Evolutionary conservation across 1,140 invertebrate genomes (phyloP), one percentile per base, ranked within the genome.

Genomic region (Pseudachorutes palmiensis): DNA sequence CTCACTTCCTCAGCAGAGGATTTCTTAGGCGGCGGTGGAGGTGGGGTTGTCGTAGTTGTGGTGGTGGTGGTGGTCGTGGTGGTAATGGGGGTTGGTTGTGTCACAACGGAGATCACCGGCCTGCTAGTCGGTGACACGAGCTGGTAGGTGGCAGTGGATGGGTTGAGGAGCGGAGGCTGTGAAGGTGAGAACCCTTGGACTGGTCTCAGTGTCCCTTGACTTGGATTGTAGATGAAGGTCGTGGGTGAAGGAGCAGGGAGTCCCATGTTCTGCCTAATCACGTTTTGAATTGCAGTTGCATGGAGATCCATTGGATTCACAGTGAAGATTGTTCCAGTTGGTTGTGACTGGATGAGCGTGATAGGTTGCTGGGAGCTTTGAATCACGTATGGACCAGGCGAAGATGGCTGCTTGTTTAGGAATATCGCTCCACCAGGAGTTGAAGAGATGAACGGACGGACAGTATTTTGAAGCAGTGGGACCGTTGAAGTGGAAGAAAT

Each of bases 251-350:
- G 12, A 36, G 26, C 19, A 41, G 61, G 9, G 32, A 32, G 36
- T 9, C 61, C 61, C 22, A 45, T 5, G 36, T 32, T 63, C 57
- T 65, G 64, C 51, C 62, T n/a, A 51, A 71, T 69, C 2, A 71
- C 64, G 32, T 69, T 62, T 45, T 71, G 70, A 36, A 71, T 65
- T n/a, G 67, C 64, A 1, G 49, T 30, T 33, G 65, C 65, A 32
- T 71, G 70, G 0, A 71, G 32, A 24, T 49, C 26, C 0, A 59
- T 29, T 12, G 67, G 49, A 45, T 5, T 64, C 5, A 62, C 32
- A n/a, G 48, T 24, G 31, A 71, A 26, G n/a, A 64, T 31, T 19
- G 41, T 24, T 24, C 41, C 45, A 3, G 24, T 45, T 12, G 69
- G 63, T 12, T 55, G 32, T 26, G 60, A 59, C 55, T 66, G 68